phyloP scores from a whole-genome alignment of 2,113 vertebrate genomes.

The Petrocephalus microphthalmus region DNA sequence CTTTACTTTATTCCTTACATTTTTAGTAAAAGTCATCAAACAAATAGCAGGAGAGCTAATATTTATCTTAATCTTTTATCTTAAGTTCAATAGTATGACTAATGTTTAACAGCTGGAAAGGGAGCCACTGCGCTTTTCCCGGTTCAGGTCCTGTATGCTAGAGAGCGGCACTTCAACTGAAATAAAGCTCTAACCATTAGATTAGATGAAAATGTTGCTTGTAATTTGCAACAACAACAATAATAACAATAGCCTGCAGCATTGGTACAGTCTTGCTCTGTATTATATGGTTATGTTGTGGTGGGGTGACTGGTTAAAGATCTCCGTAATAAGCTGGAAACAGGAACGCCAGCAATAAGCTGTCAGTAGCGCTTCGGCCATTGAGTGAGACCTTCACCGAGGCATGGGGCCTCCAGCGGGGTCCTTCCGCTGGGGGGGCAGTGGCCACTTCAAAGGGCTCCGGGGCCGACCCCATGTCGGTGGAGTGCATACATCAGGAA shows the following conservation, averaged over 20 bases:
- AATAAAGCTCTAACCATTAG: not conserved
- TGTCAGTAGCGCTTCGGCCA: not conserved
- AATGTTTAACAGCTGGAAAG: not conserved
- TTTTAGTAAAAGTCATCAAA: not conserved
- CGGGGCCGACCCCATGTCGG: not conserved
- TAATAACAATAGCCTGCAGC: not conserved
- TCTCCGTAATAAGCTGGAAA: not conserved
- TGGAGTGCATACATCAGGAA: not conserved
- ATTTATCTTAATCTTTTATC: conserved; percentile 5
- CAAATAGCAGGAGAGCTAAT: not conserved
- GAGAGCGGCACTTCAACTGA: not conserved
- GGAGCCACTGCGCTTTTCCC: not conserved
- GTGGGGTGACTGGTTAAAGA: not conserved
- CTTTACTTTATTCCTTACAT: not conserved
- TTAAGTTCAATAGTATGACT: not conserved
- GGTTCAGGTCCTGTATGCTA: not conserved
- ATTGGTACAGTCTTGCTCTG: not conserved
- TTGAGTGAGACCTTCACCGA: not conserved
- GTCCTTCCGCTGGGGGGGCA: not conserved
- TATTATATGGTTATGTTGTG: not conserved
- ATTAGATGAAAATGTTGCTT: not conserved
- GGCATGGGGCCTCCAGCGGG: not conserved
- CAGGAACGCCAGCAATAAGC: not conserved
- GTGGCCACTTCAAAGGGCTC: not conserved
- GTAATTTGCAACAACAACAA: not conserved